Conservation (phyloP, 2,888 invertebrate species). For the Xylota sylvarum region DNA sequence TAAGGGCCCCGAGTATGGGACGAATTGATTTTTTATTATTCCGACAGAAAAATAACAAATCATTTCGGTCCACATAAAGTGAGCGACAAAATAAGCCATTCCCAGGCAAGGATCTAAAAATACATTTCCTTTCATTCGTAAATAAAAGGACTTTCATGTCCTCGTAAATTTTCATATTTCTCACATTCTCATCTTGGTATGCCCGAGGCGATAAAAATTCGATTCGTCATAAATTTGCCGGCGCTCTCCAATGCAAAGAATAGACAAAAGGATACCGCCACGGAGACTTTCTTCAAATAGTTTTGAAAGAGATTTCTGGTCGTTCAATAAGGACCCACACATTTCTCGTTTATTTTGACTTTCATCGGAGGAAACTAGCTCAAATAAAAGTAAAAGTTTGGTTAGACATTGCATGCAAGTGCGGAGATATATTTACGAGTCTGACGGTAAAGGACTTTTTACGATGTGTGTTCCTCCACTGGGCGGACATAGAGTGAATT, state of each 20-base stretch:
- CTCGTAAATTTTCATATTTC: conserved; percentile 37
- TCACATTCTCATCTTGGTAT: conserved; percentile 1
- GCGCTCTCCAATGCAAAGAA: background rate
- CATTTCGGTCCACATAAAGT: conserved; percentile 11
- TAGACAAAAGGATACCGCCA: background rate
- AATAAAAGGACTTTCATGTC: conserved; percentile 22
- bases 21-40: conserved; percentile 21
- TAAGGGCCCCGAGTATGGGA: background rate
- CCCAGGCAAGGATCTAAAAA: background rate
- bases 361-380: background rate
- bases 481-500: conserved; percentile 17
- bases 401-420: conserved; percentile 14
- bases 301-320: background rate
- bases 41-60: conserved; percentile 22
- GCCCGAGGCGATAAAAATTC: conserved; percentile 40
- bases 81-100: conserved; percentile 39
- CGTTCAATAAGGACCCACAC: background rate
- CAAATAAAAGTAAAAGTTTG: background rate
- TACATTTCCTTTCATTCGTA: background rate
- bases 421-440: conserved; percentile 30
- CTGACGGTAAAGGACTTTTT: background rate
- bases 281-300: conserved; percentile 1
- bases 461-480: conserved; percentile 17
- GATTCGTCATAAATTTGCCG: conserved; percentile 39
- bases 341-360: background rate